phyloP scores from a whole-genome alignment of 2,797 vertebrate genomes.

The Poecilia velifera region DNA sequence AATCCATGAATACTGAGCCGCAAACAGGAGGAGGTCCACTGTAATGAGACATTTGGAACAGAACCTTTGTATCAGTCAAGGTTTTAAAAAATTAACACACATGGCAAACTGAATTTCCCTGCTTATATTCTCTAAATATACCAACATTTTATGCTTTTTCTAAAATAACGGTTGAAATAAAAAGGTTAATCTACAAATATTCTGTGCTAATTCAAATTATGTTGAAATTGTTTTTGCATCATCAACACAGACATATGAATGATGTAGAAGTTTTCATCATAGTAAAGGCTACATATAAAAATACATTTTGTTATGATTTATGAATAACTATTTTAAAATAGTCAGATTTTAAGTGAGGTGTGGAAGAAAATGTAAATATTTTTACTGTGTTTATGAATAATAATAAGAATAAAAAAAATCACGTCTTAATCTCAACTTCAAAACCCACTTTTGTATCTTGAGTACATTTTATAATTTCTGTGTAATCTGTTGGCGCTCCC shows the following conservation, averaged over 20 bases:
- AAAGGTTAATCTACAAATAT: not conserved
- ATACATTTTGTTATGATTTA: not conserved
- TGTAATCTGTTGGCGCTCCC: not conserved
- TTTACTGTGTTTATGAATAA: not conserved
- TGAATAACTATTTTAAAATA: not conserved
- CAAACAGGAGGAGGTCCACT: not conserved
- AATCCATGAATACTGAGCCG: not conserved
- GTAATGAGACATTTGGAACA: not conserved
- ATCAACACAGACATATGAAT: not conserved
- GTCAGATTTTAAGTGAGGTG: not conserved
- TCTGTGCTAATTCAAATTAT: not conserved
- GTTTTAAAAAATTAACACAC: not conserved
- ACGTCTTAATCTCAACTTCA: not conserved
- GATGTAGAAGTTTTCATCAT: not conserved
- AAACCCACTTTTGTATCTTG: not conserved
- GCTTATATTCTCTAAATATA: not conserved
- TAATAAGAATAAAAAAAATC: not conserved
- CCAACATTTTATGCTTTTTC: not conserved
- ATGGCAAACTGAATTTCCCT: not conserved
- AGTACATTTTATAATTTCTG: not conserved
- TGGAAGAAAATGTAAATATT: not conserved
- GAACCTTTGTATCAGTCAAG: not conserved
- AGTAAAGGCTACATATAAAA: not conserved
- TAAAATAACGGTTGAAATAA: not conserved
- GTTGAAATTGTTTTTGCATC: not conserved